Evolutionary conservation across 2,888 invertebrate species (phyloP).

Genomic region (Caenorhabditis sp.): DNA sequence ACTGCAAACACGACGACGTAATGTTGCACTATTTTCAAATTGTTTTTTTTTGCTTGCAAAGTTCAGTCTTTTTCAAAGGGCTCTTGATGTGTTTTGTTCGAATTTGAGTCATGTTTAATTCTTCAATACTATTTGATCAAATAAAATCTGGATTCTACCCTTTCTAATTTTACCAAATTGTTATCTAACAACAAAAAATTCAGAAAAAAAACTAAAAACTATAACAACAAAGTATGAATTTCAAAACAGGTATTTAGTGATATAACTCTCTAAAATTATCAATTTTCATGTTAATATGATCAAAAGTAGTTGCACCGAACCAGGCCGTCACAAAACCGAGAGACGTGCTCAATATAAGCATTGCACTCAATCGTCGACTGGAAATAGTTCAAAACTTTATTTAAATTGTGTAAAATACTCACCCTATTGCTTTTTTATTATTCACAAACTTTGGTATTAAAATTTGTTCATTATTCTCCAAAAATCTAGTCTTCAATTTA

Average conservation of each 20-base stretch:
- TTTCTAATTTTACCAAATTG: too few species aligned
- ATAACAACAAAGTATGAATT: background rate
- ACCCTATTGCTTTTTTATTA: background rate
- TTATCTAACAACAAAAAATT: too few species aligned
- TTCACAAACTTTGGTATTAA: background rate
- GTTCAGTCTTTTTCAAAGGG: too few species aligned
- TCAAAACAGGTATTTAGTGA: background rate
- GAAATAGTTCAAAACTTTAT: background rate
- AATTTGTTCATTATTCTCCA: background rate
- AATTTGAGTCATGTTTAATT: too few species aligned
- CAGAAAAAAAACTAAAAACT: background rate
- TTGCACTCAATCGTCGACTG: background rate
- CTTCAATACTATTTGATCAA: too few species aligned
- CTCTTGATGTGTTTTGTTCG: too few species aligned
- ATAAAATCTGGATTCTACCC: too few species aligned
- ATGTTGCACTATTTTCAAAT: too few species aligned
- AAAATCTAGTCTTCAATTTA: background rate
- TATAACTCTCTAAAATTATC: slow-evolving; percentile 19
- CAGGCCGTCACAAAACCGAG: slow-evolving; percentile 29
- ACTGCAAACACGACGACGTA: too few species aligned
- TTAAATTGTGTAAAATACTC: background rate
- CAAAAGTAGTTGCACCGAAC: slow-evolving; percentile 34
- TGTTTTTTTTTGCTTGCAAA: too few species aligned
- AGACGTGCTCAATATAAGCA: background rate
- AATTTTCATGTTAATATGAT: slow-evolving; percentile 39